phyloP scores from a whole-genome alignment of 2,113 vertebrate species.

The Zingel zingel region DNA sequence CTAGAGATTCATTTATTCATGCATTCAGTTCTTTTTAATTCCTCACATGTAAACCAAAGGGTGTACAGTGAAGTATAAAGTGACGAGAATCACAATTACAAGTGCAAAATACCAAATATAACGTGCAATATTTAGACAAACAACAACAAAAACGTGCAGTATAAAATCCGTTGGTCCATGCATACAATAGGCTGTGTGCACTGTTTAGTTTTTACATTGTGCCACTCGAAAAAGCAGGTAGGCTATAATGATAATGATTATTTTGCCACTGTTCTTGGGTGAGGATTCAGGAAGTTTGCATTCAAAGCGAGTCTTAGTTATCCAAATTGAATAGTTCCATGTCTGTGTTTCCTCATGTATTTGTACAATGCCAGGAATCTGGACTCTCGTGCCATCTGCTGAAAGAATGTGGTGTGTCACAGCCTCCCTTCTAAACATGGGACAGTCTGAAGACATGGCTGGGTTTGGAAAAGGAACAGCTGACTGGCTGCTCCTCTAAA shows the following conservation, averaged over 20 bases:
- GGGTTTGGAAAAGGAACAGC: constrained; percentile 68
- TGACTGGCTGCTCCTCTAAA: constrained; percentile 64
- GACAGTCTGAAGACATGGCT: constrained; percentile 43
- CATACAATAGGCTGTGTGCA: no score
- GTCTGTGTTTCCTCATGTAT: background rate
- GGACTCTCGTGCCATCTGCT: constrained; percentile 65
- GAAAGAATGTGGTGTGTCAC: constrained; percentile 55
- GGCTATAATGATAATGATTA: background rate
- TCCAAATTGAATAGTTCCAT: background rate
- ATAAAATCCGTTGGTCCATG: background rate
- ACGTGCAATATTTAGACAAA: background rate
- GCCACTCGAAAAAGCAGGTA: no score
- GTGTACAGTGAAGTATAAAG: background rate
- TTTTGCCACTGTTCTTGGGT: background rate
- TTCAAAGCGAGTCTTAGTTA: background rate
- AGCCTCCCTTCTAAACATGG: constrained; percentile 23
- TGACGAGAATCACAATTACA: background rate
- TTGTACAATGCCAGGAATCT: constrained; percentile 55
- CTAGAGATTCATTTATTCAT: no score
- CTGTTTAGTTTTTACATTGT: background rate
- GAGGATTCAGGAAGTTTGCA: background rate
- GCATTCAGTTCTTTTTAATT: no score
- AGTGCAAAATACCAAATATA: background rate
- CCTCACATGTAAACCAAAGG: no score
- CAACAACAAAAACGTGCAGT: no score